These are phyloP conservation scores for Varanus salvator DNA, from an alignment of 2,113 vertebrate genomes.

Conservation along the genomic window DNA sequence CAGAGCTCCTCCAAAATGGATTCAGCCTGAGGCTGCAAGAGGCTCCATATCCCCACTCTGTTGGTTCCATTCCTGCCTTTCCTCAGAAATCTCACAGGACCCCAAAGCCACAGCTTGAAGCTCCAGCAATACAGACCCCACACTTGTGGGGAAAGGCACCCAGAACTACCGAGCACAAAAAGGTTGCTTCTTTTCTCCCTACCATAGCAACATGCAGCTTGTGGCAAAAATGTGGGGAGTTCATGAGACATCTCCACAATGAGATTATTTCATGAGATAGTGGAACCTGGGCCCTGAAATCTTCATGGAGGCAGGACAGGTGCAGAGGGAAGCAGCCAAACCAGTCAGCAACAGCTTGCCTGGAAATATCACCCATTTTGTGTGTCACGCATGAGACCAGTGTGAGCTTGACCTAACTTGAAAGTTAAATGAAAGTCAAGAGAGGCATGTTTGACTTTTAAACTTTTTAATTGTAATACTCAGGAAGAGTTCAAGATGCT, in stretches of 20 bases:
- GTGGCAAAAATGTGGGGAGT: neutral
- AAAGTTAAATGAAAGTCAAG: neutral
- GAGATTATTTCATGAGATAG: neutral
- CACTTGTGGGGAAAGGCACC: neutral
- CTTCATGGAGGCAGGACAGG: too few species aligned
- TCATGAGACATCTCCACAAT: neutral
- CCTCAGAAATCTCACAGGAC: neutral
- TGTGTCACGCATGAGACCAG: neutral
- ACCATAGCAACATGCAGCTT: too few species aligned
- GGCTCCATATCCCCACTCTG: too few species aligned
- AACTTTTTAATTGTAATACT: neutral
- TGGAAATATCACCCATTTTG: too few species aligned
- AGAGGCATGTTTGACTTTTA: neutral
- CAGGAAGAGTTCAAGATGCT: neutral
- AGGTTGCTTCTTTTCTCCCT: too few species aligned
- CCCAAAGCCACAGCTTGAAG: neutral
- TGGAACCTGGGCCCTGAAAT: neutral
- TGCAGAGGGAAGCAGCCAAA: neutral
- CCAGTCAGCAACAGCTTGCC: neutral
- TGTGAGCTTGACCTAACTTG: neutral
- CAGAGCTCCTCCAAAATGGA: too few species aligned
- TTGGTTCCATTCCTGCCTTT: neutral
- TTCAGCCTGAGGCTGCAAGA: too few species aligned
- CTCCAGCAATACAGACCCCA: neutral
- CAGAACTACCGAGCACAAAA: too few species aligned